Conservation (phyloP, 2,888 invertebrate genomes). For the Bombylius major region DNA sequence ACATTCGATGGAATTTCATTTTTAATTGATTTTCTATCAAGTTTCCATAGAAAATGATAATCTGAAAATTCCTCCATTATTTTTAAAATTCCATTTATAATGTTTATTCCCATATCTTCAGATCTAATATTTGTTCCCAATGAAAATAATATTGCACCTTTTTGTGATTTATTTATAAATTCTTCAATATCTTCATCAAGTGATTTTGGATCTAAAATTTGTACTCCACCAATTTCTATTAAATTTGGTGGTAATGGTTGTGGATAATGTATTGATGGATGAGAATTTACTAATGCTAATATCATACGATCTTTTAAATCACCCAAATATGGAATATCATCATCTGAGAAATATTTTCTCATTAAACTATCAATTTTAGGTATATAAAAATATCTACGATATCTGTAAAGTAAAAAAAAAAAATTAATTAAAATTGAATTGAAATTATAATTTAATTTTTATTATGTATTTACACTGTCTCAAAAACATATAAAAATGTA, state of each 20-base stretch:
- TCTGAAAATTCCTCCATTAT: constrained; percentile 23
- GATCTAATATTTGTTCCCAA: constrained; percentile 26
- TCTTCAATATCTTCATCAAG: constrained; percentile 21
- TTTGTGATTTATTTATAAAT: constrained; percentile 22
- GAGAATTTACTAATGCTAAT: constrained; percentile 25
- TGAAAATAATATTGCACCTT: constrained; percentile 29
- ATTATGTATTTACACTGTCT: too few relatives aligned
- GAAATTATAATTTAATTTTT: too few relatives aligned
- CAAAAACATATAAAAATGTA: constrained; percentile 13
- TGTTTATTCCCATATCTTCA: constrained; percentile 11
- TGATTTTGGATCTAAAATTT: constrained; percentile 22
- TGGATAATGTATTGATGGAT: constrained; percentile 25
- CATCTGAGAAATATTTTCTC: neutral
- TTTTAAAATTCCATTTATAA: constrained; percentile 17
- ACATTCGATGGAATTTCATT: too few relatives aligned
- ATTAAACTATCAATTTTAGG: too few relatives aligned
- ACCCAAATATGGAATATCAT: neutral
- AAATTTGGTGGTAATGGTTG: constrained; percentile 30
- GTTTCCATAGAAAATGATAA: constrained; percentile 34
- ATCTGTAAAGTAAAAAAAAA: too few relatives aligned
- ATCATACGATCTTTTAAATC: neutral
- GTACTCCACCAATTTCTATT: constrained; percentile 31
- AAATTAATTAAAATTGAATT: too few relatives aligned
- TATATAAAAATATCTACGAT: too few relatives aligned
- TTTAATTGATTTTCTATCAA: constrained; percentile 12